A percentile compares a stretch with the other conserved stretches of the same genome.
phyloP scores from a whole-genome alignment of 2,113 vertebrate species.

The Fulmarus glacialis region DNA sequence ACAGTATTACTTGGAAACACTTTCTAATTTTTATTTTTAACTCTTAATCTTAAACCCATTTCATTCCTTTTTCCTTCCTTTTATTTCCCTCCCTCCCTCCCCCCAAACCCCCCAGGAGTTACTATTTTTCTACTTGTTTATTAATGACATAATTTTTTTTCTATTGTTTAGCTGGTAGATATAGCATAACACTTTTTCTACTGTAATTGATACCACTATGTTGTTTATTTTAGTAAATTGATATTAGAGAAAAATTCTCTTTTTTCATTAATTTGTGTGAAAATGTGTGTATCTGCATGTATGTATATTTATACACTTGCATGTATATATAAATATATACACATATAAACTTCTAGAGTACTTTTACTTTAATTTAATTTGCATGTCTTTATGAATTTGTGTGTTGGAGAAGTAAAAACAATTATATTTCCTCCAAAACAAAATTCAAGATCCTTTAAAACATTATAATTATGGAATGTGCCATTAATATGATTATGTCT shows the following conservation, averaged over 20 bases:
- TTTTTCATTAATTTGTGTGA: background rate
- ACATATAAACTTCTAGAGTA: background rate
- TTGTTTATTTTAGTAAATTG: background rate
- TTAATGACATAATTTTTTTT: background rate
- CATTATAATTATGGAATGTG: background rate
- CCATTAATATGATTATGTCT: background rate
- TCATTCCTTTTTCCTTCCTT: fast-evolving
- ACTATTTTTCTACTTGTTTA: background rate
- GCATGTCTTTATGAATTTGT: background rate
- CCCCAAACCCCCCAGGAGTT: fast-evolving
- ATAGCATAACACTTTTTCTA: background rate
- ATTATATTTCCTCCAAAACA: background rate
- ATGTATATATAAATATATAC: background rate
- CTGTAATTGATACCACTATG: background rate
- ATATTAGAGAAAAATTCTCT: background rate
- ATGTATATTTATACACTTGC: background rate
- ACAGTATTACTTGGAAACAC: background rate
- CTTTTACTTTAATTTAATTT: background rate
- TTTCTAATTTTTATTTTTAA: background rate
- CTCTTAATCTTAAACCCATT: background rate
- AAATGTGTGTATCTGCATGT: background rate
- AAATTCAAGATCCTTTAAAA: background rate
- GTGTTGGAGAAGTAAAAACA: background rate
- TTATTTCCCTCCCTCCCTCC: too few species aligned
- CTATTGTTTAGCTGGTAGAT: background rate